Percentiles rank a stretch among this genome's conserved stretches.
phyloP scores from a whole-genome alignment of 2,113 vertebrate genomes.

The Gadus chalcogrammus region DNA sequence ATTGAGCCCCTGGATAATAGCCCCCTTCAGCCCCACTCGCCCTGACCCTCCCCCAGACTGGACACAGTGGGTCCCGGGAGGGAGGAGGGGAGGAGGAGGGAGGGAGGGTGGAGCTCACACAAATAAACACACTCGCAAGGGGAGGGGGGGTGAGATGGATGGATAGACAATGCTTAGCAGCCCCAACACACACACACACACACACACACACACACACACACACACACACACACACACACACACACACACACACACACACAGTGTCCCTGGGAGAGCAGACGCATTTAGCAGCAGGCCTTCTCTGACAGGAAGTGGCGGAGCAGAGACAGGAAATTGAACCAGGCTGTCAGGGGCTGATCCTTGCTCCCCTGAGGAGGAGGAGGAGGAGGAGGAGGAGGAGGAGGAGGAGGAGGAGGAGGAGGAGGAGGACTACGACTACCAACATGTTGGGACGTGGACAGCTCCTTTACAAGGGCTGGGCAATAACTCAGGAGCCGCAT shows the following conservation, averaged over 20 bases:
- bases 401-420: too few species aligned
- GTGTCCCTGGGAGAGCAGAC: background rate
- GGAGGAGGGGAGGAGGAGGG: background rate
- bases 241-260: too few species aligned
- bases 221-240: too few species aligned
- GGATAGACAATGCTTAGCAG: slow-evolving; percentile 12
- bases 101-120: slow-evolving; percentile 32
- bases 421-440: too few species aligned
- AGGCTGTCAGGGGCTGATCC: background rate
- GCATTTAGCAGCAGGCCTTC: background rate
- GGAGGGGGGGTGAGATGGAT: slow-evolving; percentile 5
- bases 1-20: slow-evolving; percentile 70
- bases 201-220: too few species aligned
- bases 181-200: background rate
- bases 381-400: too few species aligned
- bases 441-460: too few species aligned
- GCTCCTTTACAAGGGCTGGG: too few species aligned
- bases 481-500: too few species aligned
- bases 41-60: slow-evolving; percentile 30
- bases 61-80: background rate
- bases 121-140: slow-evolving; percentile 40
- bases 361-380: too few species aligned
- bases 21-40: slow-evolving; percentile 58
- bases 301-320: slow-evolving; percentile 49
- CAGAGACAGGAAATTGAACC: slow-evolving; percentile 51